These are phyloP conservation scores for Corythucha ciliata DNA, from an alignment of 2,888 invertebrate species.

Conservation along the genomic window DNA sequence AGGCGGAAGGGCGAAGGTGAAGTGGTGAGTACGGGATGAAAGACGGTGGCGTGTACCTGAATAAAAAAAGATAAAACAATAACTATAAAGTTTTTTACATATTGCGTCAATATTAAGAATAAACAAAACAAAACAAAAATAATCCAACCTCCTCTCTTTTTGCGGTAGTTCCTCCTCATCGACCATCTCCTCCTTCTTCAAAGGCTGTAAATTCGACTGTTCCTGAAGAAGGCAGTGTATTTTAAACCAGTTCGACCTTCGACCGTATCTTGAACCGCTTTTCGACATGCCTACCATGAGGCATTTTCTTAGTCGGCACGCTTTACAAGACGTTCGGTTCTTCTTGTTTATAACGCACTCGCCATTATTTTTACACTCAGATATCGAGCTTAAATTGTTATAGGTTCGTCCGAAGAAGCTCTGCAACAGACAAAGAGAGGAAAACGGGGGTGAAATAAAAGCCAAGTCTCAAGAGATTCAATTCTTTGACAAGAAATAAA, in stretches of 20 bases:
- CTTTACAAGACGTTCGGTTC: constrained; percentile 85
- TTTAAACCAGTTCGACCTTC: constrained; percentile 89
- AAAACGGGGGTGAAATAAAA: constrained; percentile 1
- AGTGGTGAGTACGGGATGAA: constrained; percentile 23
- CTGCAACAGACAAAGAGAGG: constrained; percentile 54
- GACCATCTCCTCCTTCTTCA: constrained; percentile 27
- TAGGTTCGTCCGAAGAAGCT: constrained; percentile 87
- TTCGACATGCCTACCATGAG: constrained; percentile 85
- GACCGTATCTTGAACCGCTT: constrained; percentile 79
- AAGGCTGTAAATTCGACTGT: constrained; percentile 43
- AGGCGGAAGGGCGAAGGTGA: constrained; percentile 26
- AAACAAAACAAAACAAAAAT: not conserved
- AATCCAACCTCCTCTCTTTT: constrained; percentile 13
- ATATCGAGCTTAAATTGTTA: constrained; percentile 79
- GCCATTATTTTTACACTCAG: constrained; percentile 86
- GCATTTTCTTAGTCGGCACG: constrained; percentile 78
- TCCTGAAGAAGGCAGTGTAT: constrained; percentile 82
- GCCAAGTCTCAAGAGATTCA: not conserved
- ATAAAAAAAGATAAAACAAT: not conserved
- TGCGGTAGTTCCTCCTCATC: constrained; percentile 23
- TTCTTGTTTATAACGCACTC: constrained; percentile 87
- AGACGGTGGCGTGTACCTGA: constrained; percentile 14
- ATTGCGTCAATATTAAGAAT: not conserved
- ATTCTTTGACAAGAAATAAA: not conserved
- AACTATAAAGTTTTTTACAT: too few relatives aligned